Evolutionary conservation across 2,888 invertebrate genomes (phyloP).

Genomic region (Dicyrtoma fusca): DNA sequence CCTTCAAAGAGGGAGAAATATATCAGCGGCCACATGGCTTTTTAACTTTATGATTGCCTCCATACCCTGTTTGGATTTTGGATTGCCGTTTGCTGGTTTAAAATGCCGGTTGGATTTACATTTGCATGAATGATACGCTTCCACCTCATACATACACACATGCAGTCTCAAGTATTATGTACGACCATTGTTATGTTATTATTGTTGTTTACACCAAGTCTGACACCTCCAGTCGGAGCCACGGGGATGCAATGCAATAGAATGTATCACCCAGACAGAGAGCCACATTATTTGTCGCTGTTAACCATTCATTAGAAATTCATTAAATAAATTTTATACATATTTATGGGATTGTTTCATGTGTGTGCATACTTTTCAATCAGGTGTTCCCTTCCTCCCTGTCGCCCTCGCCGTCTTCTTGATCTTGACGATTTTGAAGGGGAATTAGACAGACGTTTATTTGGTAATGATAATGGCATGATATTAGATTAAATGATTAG

Average conservation of each 20-base stretch:
- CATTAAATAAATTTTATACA: constrained; percentile 7
- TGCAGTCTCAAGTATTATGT: too few relatives aligned
- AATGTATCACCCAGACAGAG: neutral
- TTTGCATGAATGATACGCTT: too few relatives aligned
- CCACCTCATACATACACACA: too few relatives aligned
- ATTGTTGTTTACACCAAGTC: constrained; percentile 4
- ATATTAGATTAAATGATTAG: neutral
- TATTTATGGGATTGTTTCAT: neutral
- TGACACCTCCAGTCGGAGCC: too few relatives aligned
- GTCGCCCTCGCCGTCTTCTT: constrained; percentile 2
- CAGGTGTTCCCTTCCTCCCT: constrained; percentile 4
- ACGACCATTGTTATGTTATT: too few relatives aligned
- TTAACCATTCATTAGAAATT: constrained; percentile 17
- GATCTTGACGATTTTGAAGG: neutral
- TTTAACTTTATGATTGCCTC: neutral
- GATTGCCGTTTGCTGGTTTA: too few relatives aligned
- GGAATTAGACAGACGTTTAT: neutral
- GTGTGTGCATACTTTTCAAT: constrained; percentile 27
- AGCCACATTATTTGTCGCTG: constrained; percentile 8
- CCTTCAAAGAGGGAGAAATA: too few relatives aligned
- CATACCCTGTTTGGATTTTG: neutral
- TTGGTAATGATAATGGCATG: neutral
- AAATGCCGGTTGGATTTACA: too few relatives aligned
- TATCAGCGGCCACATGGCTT: neutral
- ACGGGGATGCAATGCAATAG: neutral